Conservation (phyloP, 2,888 invertebrate genomes). For the Acrobasis consociella region DNA sequence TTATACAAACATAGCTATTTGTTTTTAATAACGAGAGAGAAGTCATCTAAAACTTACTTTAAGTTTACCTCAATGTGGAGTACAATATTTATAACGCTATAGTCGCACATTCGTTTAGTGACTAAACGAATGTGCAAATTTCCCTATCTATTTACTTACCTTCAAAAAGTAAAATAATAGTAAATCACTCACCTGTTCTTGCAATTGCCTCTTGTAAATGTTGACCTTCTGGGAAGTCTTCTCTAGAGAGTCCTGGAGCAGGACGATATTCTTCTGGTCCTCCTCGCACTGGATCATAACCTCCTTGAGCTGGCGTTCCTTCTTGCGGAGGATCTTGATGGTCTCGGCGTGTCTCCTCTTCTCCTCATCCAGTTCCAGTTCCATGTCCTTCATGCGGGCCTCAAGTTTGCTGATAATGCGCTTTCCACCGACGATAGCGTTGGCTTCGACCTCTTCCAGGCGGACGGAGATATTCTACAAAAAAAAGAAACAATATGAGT, state of each 20-base stretch:
- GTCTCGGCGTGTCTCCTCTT: conserved; percentile 98
- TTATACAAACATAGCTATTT: too few species aligned
- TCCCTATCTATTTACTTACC: too few species aligned
- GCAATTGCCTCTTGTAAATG: conserved; percentile 97
- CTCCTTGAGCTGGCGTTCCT: conserved; percentile 98
- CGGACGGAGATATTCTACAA: conserved; percentile 92
- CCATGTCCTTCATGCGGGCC: conserved; percentile 96
- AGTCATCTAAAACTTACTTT: too few species aligned
- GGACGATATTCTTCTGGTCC: conserved; percentile 96
- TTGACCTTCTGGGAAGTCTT: conserved; percentile 93
- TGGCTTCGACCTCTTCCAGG: conserved; percentile 97
- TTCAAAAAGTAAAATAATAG: not conserved
- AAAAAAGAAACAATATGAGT: conserved; percentile 21
- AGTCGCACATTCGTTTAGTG: too few species aligned
- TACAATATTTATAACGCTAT: too few species aligned
- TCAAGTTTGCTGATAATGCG: conserved; percentile 99
- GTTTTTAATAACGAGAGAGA: too few species aligned
- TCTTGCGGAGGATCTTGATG: conserved; percentile 98
- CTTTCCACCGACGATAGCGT: conserved; percentile 97
- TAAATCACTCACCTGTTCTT: conserved; percentile 88
- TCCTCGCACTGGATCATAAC: conserved; percentile 97
- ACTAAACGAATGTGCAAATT: too few species aligned
- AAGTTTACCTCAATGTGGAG: too few species aligned
- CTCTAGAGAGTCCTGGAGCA: conserved; percentile 95
- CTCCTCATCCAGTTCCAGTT: conserved; percentile 97